phyloP scores from a whole-genome alignment of 2,888 invertebrate genomes.

The Alloscopus bannaensis region DNA sequence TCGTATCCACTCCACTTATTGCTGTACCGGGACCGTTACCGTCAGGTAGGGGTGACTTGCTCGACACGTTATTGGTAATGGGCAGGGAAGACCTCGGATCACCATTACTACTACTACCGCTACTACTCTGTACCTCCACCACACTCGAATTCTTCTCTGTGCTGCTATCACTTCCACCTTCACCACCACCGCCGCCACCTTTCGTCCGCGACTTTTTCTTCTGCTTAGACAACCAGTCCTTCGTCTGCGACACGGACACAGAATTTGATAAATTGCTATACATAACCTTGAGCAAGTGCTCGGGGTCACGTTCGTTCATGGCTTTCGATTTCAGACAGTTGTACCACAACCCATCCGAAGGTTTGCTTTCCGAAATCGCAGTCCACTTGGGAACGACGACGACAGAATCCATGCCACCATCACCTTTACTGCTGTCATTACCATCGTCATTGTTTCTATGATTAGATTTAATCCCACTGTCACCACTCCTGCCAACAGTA shows the following conservation, averaged over 20 bases:
- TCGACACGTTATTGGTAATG: too few species aligned
- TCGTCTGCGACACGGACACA: background rate
- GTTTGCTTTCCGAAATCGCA: conserved; percentile 34
- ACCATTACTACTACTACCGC: background rate
- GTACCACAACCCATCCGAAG: conserved; percentile 33
- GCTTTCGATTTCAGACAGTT: conserved; percentile 39
- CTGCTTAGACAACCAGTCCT: conserved; percentile 25
- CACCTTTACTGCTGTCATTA: background rate
- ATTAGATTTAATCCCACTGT: conserved; percentile 19
- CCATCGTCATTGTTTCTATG: conserved; percentile 15
- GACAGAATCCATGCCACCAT: background rate
- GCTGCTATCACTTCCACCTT: conserved; percentile 4
- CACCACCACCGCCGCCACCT: background rate
- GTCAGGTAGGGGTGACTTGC: too few species aligned
- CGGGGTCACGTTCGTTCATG: conserved; percentile 42
- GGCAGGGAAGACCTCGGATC: conserved; percentile 18
- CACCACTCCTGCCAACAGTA: conserved; percentile 14
- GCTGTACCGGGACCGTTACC: too few species aligned
- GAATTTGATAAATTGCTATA: conserved; percentile 28
- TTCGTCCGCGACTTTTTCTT: conserved; percentile 8
- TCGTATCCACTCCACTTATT: too few species aligned
- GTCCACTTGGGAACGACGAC: conserved; percentile 17
- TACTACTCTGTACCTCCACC: too few species aligned
- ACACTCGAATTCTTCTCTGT: background rate
- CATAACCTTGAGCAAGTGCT: conserved; percentile 22